Evolutionary conservation across 2,888 invertebrate genomes (phyloP).

Genomic region (Eulithis prunata): DNA sequence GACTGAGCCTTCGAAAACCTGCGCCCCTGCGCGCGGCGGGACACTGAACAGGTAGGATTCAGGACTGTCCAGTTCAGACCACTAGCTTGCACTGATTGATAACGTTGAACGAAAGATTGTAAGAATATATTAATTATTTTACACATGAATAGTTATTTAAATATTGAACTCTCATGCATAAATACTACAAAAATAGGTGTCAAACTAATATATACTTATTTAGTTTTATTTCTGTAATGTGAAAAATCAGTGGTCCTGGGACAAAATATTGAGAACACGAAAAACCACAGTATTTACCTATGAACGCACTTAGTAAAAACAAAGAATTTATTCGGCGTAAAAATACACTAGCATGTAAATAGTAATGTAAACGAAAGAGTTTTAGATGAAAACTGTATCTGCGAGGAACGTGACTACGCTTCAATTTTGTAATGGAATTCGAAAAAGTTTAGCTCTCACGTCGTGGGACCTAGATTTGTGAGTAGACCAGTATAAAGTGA

Average conservation of each 20-base stretch:
- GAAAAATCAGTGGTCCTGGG: too few relatives aligned
- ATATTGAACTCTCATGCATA: too few relatives aligned
- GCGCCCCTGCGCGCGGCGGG: conserved; percentile 24
- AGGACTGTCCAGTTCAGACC: not conserved
- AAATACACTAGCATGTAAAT: conserved; percentile 15
- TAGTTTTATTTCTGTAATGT: too few relatives aligned
- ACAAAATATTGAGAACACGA: too few relatives aligned
- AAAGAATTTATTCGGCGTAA: not conserved
- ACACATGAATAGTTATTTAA: too few relatives aligned
- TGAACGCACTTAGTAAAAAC: too few relatives aligned
- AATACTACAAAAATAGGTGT: too few relatives aligned
- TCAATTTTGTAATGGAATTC: conserved; percentile 22
- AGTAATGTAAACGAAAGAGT: conserved; percentile 22
- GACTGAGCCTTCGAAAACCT: conserved; percentile 22
- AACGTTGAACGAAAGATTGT: too few relatives aligned
- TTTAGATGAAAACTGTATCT: conserved; percentile 25
- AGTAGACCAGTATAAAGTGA: not conserved
- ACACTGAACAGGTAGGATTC: conserved; percentile 22
- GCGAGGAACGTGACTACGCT: conserved; percentile 28
- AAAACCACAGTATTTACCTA: too few relatives aligned
- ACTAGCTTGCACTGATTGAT: conserved; percentile 9
- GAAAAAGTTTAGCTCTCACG: conserved; percentile 26
- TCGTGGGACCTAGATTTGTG: conserved; percentile 23
- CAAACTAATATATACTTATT: too few relatives aligned
- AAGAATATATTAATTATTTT: too few relatives aligned